Base-by-base conservation (phyloP, 2,797 vertebrate genomes). In the Dallia pectoralis region DNA sequence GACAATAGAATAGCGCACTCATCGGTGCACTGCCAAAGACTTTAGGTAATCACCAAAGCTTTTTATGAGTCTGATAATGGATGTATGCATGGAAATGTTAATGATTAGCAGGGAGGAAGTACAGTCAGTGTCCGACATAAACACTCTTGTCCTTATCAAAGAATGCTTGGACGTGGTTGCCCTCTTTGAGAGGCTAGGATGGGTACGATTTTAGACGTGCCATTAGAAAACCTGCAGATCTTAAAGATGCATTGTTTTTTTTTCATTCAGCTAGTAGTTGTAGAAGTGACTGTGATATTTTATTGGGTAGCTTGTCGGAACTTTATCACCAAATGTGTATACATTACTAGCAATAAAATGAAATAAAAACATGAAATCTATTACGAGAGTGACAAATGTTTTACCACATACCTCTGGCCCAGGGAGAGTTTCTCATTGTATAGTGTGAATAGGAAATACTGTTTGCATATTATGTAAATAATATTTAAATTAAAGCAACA, bases 1-100 rank as follows among this genome's bases (percentile, higher is more conserved):
- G 71, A 89, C 88, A 89, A 88, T 76, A 73, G 64, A 14, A 74
- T 76, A 0, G 64, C 71, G 65, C 2, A 0, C 71, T 49, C 71
- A 25, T 7, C 59, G 12, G 22, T 69, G 74, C 71, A 7, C 40
- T 56, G 69, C 59, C 9, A 78, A 83, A 85, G 70, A 82, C 75
- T 69, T 9, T 74, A 69, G 77, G 76, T 86, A 73, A 79, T 85
- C 70, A 70, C 0, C 1, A 62, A 62, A 12, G 12, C 19, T 71
- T 59, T 61, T 67, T 25, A 33, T 25, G 3, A 36, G 53, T 12
- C 25, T 68, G 70, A 32, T 40, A 16, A 32, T 29, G 2, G 16
- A 30, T 53, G 63, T 59, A 51, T 63, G 25, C 9, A 68, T 59
- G 63, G 19, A 70, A 40, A 29, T 44, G 62, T 67, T 12, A 65